phyloP scores from a whole-genome alignment of 2,797 vertebrate genomes.

The Sebastes trivittatus region DNA sequence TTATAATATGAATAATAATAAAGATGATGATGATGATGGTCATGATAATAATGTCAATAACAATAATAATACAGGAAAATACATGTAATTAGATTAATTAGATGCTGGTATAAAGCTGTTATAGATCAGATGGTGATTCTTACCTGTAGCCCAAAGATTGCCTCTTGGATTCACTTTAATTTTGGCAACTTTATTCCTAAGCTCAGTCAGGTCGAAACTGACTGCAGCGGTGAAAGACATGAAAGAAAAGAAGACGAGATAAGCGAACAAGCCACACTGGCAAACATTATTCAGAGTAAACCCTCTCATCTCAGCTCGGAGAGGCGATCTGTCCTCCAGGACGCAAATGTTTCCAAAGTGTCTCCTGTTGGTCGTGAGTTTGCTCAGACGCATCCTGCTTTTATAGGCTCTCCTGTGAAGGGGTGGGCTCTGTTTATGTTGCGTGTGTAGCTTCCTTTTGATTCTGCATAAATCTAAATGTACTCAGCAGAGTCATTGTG shows the following conservation, averaged over 20 bases:
- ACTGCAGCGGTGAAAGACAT: conserved; percentile 79
- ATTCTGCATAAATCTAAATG: conserved; percentile 23
- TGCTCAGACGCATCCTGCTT: conserved; percentile 36
- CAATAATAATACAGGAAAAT: background rate
- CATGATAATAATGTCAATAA: no score
- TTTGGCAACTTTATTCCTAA: conserved; percentile 87
- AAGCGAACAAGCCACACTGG: conserved; percentile 73
- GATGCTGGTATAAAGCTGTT: background rate
- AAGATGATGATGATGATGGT: no score
- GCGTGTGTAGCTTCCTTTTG: conserved; percentile 28
- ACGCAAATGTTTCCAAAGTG: conserved; percentile 35
- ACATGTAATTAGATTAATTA: background rate
- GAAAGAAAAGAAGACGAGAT: conserved; percentile 82
- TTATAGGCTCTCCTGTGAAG: conserved; percentile 61
- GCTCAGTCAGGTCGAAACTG: conserved; percentile 86
- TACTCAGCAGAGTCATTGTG: conserved; percentile 19
- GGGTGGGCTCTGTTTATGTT: conserved; percentile 62
- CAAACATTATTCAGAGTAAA: conserved; percentile 62
- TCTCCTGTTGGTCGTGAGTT: conserved; percentile 31
- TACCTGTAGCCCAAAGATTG: conserved; percentile 95
- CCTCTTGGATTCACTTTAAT: conserved; percentile 91
- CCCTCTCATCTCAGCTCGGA: conserved; percentile 70
- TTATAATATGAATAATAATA: no score
- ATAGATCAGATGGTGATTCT: conserved; percentile 16
- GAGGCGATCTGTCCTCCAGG: conserved; percentile 32